Conservation (phyloP, 2,797 vertebrate genomes). For the Vespertilio murinus region DNA sequence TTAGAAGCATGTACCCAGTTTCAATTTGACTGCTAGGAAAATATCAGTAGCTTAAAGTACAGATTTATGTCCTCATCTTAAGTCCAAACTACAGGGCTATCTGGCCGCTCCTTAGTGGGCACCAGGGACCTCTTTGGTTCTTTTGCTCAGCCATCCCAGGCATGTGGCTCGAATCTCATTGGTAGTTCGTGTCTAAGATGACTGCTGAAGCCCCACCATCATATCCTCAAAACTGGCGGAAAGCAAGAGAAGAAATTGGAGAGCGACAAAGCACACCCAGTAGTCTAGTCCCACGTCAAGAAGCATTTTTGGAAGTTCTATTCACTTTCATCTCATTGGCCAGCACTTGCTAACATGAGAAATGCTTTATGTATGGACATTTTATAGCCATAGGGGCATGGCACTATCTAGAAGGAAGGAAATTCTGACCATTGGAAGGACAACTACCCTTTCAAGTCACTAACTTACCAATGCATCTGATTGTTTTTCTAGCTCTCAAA, state of each 20-base stretch:
- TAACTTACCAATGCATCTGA: background rate
- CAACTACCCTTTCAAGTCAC: background rate
- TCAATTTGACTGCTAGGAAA: conserved; percentile 34
- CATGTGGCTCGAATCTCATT: background rate
- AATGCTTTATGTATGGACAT: background rate
- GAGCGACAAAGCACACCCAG: background rate
- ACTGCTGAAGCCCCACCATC: background rate
- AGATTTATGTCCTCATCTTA: conserved; percentile 34
- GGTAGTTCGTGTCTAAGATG: background rate
- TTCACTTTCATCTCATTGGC: conserved; percentile 4
- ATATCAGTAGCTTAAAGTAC: conserved; percentile 9
- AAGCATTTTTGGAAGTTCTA: background rate
- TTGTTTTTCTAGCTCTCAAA: background rate
- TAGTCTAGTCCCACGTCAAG: background rate
- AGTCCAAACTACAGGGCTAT: background rate
- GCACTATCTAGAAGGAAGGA: conserved; percentile 32
- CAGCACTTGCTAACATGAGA: background rate
- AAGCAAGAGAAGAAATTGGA: background rate
- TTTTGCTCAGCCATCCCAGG: background rate
- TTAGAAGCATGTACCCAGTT: conserved; percentile 28
- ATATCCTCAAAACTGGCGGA: background rate
- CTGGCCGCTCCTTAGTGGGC: background rate
- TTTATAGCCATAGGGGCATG: background rate
- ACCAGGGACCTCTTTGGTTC: background rate
- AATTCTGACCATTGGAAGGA: background rate